A percentile compares a stretch with the other conserved stretches of the same genome.
These are phyloP conservation scores for Cotesia chilonis DNA, from an alignment of 1,140 invertebrate species.

Conservation along the genomic window DNA sequence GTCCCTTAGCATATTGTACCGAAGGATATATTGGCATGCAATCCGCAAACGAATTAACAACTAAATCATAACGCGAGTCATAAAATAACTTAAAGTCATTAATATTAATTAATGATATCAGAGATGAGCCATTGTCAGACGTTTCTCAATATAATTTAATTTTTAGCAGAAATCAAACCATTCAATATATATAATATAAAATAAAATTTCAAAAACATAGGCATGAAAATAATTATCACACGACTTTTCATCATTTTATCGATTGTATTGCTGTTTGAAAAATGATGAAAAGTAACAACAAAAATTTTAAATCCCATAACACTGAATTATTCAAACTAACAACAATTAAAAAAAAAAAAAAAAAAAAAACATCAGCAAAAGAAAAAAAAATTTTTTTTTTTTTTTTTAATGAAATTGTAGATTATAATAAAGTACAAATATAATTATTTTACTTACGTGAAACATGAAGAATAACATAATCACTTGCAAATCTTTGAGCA, in stretches of 20 bases:
- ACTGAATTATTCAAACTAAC: too few species aligned
- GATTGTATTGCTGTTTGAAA: too few species aligned
- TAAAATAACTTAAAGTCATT: slow-evolving; percentile 41
- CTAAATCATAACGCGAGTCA: slow-evolving; percentile 61
- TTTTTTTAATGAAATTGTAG: neutral
- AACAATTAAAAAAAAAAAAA: too few species aligned
- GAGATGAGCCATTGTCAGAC: slow-evolving; percentile 9
- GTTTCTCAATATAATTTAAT: neutral
- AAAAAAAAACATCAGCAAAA: too few species aligned
- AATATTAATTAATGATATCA: slow-evolving; percentile 17
- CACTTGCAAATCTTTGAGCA: slow-evolving; percentile 63
- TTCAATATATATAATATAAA: slow-evolving; percentile 5
- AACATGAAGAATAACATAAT: slow-evolving; percentile 75
- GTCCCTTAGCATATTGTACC: slow-evolving; percentile 56
- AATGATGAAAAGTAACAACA: neutral
- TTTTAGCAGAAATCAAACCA: neutral
- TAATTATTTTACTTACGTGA: slow-evolving; percentile 71
- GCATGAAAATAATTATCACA: slow-evolving; percentile 11
- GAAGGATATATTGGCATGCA: slow-evolving; percentile 61
- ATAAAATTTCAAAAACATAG: neutral
- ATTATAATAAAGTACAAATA: neutral
- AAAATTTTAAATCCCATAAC: too few species aligned
- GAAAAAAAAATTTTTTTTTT: too few species aligned
- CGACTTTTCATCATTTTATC: too few species aligned
- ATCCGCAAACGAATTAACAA: slow-evolving; percentile 63